Evolutionary conservation across 2,797 vertebrate genomes (phyloP), one percentile per base, ranked within the genome.

Genomic region (Gymnodraco acuticeps): DNA sequence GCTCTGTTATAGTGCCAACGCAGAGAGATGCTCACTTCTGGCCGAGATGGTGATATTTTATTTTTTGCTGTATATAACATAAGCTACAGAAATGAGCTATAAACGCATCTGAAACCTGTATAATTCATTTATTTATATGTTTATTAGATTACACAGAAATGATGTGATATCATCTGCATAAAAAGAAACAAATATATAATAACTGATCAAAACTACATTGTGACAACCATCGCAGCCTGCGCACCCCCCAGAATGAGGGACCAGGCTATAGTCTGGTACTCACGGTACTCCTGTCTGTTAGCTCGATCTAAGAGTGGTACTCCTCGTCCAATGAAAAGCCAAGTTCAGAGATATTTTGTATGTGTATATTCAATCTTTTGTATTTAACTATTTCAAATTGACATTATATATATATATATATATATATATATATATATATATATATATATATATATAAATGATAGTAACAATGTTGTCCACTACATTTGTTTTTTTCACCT

Each of bases 21-120:
- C 74, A 70, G 70, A 84, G 79, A 83, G 78, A 77, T 65, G 72
- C 73, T 80, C 41, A 78, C 78, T 87, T 76, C 69, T 77, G 70
- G 73, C 82, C 84, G 84, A 88, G 82, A 87, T 78, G 63, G 78
- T 87, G 80, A 86, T 83, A 82, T 86, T 89, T 89, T 87, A 80
- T 89, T 83, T 90, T 87, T 90, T 87, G 87, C 89, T 93, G 92
- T 95, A 92, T 80, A 93, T 93, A 92, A 90, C 88, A 94, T 94
- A 95, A 95, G 93, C 92, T 95, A 94, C 85, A 87, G 88, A 92
- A 84, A 84, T 85, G 75, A 84, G 70, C 66, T 81, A 85, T 89
- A 84, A 70, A 84, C 76, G 87, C 78, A 80, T 84, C 81, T 88
- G 82, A 93, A 94, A 94, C 88, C 89, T 93, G 87, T 89, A 72